Base-by-base conservation (phyloP, 2,797 vertebrate species). In the Avahi laniger region DNA sequence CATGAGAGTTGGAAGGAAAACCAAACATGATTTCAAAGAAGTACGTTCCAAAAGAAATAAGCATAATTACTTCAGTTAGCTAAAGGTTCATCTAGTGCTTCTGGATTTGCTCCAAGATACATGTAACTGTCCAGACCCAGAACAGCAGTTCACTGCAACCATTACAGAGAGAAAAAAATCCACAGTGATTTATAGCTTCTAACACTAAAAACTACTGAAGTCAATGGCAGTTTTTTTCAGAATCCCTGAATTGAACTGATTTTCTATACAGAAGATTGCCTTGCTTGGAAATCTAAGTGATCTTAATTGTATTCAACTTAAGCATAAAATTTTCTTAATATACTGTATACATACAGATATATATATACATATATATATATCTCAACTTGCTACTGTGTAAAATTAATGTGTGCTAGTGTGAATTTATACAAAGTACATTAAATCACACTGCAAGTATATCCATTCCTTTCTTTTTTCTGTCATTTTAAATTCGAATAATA, bases 31-130 rank as follows among this genome's bases (percentile, higher is more conserved):
- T 94, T 94, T 35, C 70, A 93, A 65, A 96, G 30, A 52, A 86
- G 28, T 63, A 46, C 11, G 30, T 92, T 79, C 50, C 14, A 46
- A 73, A 85, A 83, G 30, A 93, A 87, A 17, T 95, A 91, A 91
- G 15, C 65, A 84, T 96, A 96, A 93, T 86, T 94, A 61, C 46
- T 48, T 57, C 15, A 35, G 12, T 14, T 94, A 94, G 69, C 63
- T 85, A 67, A 94, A 46, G 12, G 70, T 43, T 80, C 15, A 52
- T 63, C 69, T 80, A 17, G 1, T 57, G 15, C 41, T 88, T 90
- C 52, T 98, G 97, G 75, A 85, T 89, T 92, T 92, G 5, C 48
- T 97, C 90, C 82, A 97, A 95, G 93, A 61, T 28, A n/a, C 14
- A 50, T 50, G 48, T 95, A 80, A 91, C 79, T 94, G 43, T 79